Percentiles rank a stretch among this genome's conserved stretches.
Evolutionary conservation across 2,113 vertebrate species (phyloP).

Genomic region (Anarrhichthys ocellatus): DNA sequence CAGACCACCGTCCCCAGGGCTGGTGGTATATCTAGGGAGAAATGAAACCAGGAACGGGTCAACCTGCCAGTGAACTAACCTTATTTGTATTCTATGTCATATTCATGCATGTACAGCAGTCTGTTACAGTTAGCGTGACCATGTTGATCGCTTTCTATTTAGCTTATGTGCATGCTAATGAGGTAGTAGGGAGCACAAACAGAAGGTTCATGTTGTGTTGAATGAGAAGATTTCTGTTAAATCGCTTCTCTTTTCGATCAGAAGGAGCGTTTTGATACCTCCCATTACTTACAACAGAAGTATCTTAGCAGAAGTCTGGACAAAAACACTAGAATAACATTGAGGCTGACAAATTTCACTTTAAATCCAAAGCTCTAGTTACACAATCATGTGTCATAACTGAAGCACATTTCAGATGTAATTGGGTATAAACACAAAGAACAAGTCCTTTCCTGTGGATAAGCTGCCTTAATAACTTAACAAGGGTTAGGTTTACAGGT

Average conservation of each 20-base stretch:
- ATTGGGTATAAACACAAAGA: background rate
- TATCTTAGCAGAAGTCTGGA: background rate
- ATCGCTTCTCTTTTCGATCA: background rate
- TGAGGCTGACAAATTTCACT: background rate
- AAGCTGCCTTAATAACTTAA: slow-evolving; percentile 40
- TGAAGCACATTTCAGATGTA: background rate
- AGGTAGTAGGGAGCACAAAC: background rate
- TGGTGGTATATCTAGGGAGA: background rate
- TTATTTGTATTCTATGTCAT: background rate
- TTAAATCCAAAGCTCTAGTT: background rate
- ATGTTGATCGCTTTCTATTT: background rate
- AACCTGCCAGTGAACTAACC: background rate
- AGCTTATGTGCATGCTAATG: background rate
- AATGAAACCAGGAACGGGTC: background rate
- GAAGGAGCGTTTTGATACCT: background rate
- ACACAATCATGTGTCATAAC: background rate
- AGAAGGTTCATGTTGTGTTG: background rate
- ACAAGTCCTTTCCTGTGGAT: slow-evolving; percentile 30
- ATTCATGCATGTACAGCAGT: background rate
- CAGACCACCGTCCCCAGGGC: background rate
- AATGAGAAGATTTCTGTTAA: background rate
- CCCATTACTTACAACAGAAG: background rate
- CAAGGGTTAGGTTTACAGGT: slow-evolving; percentile 58
- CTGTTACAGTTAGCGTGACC: background rate
- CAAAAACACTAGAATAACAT: background rate